Conservation (phyloP, 1,140 invertebrate genomes). For the Calliopsis andreniformis region DNA sequence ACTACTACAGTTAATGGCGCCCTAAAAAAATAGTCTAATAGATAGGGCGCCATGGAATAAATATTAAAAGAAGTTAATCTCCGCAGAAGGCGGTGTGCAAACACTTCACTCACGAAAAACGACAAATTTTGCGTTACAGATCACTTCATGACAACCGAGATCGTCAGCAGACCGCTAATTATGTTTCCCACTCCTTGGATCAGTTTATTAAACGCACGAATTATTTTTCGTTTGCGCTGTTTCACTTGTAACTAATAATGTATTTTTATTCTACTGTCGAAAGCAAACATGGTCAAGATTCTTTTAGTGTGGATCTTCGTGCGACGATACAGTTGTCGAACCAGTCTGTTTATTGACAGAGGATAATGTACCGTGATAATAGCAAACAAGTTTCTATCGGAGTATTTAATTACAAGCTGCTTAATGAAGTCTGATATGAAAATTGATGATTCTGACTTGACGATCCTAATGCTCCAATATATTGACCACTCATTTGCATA, state of each 20-base stretch:
- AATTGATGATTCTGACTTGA: background rate
- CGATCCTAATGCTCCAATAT: constrained; percentile 5
- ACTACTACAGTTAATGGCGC: constrained; percentile 72
- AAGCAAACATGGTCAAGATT: no score
- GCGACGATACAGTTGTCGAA: no score
- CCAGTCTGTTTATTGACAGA: no score
- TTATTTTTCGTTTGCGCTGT: background rate
- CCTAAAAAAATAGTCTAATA: constrained; percentile 64
- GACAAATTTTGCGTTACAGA: background rate
- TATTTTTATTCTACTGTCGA: background rate
- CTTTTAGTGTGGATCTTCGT: no score
- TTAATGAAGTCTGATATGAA: background rate
- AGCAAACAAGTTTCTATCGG: no score
- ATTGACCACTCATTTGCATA: constrained; percentile 24
- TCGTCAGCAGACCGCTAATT: no score
- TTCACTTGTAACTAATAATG: background rate
- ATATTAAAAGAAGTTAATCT: background rate
- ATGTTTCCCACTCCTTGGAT: constrained; percentile 6
- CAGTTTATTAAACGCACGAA: constrained; percentile 18
- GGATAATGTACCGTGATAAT: background rate
- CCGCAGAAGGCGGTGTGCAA: background rate
- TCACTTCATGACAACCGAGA: background rate
- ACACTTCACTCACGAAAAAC: background rate
- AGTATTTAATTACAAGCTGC: background rate
- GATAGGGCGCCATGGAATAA: constrained; percentile 33